Evolutionary conservation across 2,797 vertebrate species (phyloP).

Genomic region (Salmo trutta): DNA sequence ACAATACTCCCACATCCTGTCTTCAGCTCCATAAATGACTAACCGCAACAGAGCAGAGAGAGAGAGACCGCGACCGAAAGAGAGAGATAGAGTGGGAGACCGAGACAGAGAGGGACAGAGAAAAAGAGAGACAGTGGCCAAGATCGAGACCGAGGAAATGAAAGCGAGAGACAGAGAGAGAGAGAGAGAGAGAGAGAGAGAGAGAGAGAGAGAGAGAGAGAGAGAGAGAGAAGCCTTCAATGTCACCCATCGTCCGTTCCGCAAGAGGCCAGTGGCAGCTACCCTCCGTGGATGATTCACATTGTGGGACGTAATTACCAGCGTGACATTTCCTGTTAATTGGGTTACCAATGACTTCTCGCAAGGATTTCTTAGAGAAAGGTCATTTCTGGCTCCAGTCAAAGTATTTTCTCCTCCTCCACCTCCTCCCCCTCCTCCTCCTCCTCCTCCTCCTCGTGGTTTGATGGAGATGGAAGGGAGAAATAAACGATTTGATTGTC

Average conservation of each 20-base stretch:
- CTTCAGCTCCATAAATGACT: constrained; percentile 36
- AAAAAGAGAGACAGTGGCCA: background rate
- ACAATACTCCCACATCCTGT: constrained; percentile 40
- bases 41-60: constrained; percentile 20
- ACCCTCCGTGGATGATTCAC: constrained; percentile 65
- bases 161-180: background rate
- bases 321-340: constrained; percentile 83
- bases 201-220: background rate
- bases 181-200: background rate
- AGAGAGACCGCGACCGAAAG: background rate
- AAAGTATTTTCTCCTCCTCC: constrained; percentile 45
- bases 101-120: constrained; percentile 5
- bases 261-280: constrained; percentile 33
- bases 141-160: background rate
- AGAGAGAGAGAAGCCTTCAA: constrained; percentile 43
- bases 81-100: background rate
- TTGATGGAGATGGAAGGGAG: constrained; percentile 35
- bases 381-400: constrained; percentile 75
- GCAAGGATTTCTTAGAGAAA: constrained; percentile 69
- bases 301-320: constrained; percentile 74
- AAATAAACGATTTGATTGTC: constrained; percentile 48
- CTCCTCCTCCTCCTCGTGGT: constrained; percentile 44
- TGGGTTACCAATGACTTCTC: constrained; percentile 77
- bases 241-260: constrained; percentile 50
- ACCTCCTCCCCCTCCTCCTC: constrained; percentile 26